phyloP scores from a whole-genome alignment of 2,888 invertebrate species.

The Lochmaea capreae region DNA sequence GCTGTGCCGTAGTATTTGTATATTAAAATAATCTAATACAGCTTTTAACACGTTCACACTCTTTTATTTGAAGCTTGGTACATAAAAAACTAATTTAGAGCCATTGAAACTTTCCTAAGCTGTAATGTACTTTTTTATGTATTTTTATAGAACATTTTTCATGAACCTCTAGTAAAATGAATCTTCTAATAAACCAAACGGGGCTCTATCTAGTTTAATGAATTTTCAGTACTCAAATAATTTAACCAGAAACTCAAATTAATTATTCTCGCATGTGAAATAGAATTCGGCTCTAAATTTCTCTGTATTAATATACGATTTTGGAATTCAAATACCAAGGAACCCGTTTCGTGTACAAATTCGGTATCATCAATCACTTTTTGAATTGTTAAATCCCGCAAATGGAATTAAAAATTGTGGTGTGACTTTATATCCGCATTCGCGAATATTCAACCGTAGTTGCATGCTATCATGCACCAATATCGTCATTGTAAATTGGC shows the following conservation, averaged over 20 bases:
- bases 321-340: conserved; percentile 14
- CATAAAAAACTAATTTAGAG: too few relatives aligned
- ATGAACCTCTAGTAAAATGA: too few relatives aligned
- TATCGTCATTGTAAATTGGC: conserved; percentile 38
- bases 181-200: too few relatives aligned
- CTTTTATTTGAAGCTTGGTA: too few relatives aligned
- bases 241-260: not conserved
- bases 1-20: too few relatives aligned
- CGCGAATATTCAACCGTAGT: conserved; percentile 28
- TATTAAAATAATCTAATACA: too few relatives aligned
- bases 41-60: too few relatives aligned
- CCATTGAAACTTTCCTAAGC: too few relatives aligned
- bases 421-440: conserved; percentile 37
- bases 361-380: conserved; percentile 28
- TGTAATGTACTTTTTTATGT: too few relatives aligned
- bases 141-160: too few relatives aligned
- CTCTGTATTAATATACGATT: not conserved
- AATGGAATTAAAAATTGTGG: conserved; percentile 29
- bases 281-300: not conserved
- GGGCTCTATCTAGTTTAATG: too few relatives aligned
- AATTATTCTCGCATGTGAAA: not conserved
- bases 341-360: conserved; percentile 25
- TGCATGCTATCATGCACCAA: conserved; percentile 39
- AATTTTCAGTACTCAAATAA: not conserved
- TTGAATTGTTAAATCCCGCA: conserved; percentile 26